phyloP scores from a whole-genome alignment of 2,113 vertebrate species.

The Pimephales promelas region DNA sequence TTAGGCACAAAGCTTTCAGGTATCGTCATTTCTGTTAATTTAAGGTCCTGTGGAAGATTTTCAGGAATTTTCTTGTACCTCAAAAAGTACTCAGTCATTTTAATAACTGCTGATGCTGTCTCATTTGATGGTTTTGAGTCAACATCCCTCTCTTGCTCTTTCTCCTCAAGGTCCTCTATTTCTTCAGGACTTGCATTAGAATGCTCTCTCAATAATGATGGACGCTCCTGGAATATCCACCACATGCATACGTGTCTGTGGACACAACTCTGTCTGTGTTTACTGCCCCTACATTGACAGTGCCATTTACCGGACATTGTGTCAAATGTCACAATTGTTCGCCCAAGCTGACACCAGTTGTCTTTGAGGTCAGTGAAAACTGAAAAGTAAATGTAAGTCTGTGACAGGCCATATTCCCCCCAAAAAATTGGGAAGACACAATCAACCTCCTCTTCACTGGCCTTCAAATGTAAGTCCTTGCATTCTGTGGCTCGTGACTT shows the following conservation, averaged over 20 bases:
- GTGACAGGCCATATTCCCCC: neutral
- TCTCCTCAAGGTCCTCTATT: neutral
- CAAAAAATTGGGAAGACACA: conserved; percentile 5
- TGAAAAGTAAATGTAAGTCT: neutral
- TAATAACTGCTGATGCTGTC: neutral
- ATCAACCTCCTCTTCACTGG: neutral
- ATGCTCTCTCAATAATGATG: neutral
- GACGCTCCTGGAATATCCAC: neutral
- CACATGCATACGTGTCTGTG: no score
- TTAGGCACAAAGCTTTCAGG: no score
- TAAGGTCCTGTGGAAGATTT: neutral
- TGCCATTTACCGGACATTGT: no score
- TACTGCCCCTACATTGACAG: no score
- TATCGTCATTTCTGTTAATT: no score
- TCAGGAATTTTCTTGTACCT: neutral
- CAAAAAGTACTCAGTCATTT: neutral
- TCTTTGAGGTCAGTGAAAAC: no score
- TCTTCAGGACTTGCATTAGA: neutral
- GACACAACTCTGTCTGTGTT: no score
- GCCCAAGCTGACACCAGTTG: no score
- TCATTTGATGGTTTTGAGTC: neutral
- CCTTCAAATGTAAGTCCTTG: neutral
- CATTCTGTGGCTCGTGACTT: neutral
- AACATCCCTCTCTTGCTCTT: neutral
- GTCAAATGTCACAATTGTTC: no score